These are phyloP conservation scores for Galerucella calmariensis DNA, from an alignment of 2,888 invertebrate species.

Conservation along the genomic window DNA sequence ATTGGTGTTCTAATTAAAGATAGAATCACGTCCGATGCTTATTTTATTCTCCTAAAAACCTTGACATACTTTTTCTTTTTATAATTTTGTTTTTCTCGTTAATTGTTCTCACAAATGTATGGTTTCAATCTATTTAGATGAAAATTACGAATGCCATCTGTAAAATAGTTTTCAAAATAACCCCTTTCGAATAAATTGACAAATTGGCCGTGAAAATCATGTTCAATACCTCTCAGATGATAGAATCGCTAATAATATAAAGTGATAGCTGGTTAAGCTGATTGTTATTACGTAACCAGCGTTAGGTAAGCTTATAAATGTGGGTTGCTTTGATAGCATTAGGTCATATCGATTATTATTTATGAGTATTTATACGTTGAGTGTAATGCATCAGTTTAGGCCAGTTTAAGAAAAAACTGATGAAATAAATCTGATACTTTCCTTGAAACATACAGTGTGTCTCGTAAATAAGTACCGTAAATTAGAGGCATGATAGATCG, in stretches of 20 bases:
- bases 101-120: no score
- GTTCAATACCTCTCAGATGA: conserved; percentile 15
- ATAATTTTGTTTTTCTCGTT: not conserved
- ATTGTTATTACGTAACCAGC: conserved; percentile 13
- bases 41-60: not conserved
- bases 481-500: no score
- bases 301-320: conserved; percentile 23
- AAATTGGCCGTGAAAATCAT: not conserved
- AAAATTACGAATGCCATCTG: not conserved
- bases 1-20: not conserved
- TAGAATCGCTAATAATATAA: conserved; percentile 20
- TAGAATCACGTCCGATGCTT: not conserved
- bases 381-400: not conserved
- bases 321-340: conserved; percentile 19
- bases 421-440: not conserved
- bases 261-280: conserved; percentile 11
- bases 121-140: no score
- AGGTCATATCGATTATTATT: conserved; percentile 22
- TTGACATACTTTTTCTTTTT: not conserved
- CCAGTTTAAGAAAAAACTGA: not conserved
- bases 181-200: not conserved
- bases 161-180: not conserved
- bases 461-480: no score
- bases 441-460: no score
- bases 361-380: conserved; percentile 2